phyloP scores from a whole-genome alignment of 1,140 invertebrate genomes.

The Eurytemora carolleeae region DNA sequence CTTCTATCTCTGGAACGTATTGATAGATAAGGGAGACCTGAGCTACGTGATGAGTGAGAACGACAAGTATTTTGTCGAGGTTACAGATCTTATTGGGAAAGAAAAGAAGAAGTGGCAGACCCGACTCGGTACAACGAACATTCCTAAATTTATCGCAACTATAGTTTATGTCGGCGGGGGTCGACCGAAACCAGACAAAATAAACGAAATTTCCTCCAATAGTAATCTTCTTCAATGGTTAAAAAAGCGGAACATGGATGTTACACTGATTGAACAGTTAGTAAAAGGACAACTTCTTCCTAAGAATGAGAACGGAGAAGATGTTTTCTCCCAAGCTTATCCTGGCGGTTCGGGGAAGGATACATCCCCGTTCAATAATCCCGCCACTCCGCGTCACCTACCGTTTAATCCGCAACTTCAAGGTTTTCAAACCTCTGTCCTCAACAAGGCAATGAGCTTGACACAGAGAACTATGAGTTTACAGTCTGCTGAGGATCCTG shows the following conservation, averaged over 20 bases:
- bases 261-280: background rate
- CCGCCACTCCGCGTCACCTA: background rate
- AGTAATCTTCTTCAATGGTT: background rate
- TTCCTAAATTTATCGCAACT: background rate
- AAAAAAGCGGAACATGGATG: background rate
- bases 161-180: background rate
- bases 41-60: background rate
- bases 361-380: background rate
- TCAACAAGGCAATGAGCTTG: background rate
- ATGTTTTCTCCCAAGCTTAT: background rate
- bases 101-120: background rate
- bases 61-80: background rate
- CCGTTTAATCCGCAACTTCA: too few species aligned
- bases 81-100: background rate
- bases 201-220: background rate
- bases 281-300: background rate
- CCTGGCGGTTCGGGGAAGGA: background rate
- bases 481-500: background rate
- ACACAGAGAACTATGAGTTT: background rate
- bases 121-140: background rate
- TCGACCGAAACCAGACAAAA: background rate
- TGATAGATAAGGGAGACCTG: background rate
- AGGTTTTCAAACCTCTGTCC: background rate
- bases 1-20: background rate
- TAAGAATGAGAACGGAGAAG: background rate